Conservation (phyloP, 2,797 vertebrate genomes). For the Chaetodon trifasciatus region DNA sequence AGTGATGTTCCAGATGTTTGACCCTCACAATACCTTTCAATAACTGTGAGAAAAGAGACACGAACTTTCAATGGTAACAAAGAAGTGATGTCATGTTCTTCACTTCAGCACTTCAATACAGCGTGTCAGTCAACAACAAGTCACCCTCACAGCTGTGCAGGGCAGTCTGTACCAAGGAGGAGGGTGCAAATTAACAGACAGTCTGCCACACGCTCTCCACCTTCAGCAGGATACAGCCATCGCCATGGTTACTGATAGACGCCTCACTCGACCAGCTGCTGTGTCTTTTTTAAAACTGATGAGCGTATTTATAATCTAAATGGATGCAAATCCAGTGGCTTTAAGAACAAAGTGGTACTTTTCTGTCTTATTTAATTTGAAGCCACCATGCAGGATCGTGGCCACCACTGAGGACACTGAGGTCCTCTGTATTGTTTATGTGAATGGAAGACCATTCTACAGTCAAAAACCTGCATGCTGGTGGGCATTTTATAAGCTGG, state of each 20-base stretch:
- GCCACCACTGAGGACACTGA: neutral
- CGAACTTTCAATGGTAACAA: neutral
- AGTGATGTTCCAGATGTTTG: neutral
- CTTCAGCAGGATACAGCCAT: constrained; percentile 8
- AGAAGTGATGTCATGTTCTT: neutral
- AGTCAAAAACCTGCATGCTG: neutral
- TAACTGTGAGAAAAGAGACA: neutral
- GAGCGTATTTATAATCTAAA: neutral
- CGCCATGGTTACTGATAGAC: constrained; percentile 29
- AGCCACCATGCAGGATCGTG: neutral
- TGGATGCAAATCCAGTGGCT: neutral
- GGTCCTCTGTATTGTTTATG: neutral
- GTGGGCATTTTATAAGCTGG: neutral
- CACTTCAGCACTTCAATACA: neutral
- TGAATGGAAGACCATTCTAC: neutral
- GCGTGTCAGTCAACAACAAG: neutral
- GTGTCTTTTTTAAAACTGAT: neutral
- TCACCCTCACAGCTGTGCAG: neutral
- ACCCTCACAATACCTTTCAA: neutral
- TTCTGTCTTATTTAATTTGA: neutral
- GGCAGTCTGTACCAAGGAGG: neutral
- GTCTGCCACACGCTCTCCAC: neutral
- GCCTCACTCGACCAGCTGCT: neutral
- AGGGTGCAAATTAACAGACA: constrained; percentile 1
- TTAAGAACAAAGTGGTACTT: neutral